A percentile compares a stretch with the other conserved stretches of the same genome.
phyloP scores from a whole-genome alignment of 2,797 vertebrate species.

The Halcyon leucocephala region DNA sequence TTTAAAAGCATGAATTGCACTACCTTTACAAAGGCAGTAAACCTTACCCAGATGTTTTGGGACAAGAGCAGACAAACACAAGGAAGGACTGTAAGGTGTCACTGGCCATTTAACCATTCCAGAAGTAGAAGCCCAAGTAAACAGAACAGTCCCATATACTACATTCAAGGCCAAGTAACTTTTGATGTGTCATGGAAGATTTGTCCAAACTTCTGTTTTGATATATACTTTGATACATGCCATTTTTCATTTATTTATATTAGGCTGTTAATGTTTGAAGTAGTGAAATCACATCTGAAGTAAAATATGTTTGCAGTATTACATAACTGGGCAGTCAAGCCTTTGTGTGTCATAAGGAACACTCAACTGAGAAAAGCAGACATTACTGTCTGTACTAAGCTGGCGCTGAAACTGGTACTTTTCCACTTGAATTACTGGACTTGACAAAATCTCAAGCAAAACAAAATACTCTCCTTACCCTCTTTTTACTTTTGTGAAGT shows the following conservation, averaged over 20 bases:
- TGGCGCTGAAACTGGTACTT: neutral
- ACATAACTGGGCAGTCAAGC: neutral
- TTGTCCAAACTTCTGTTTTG: neutral
- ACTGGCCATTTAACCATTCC: neutral
- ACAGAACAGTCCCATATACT: neutral
- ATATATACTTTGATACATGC: neutral
- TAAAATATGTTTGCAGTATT: neutral
- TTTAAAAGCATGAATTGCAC: neutral
- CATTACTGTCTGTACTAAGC: neutral
- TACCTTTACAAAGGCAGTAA: neutral
- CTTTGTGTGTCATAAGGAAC: neutral
- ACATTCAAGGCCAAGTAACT: neutral
- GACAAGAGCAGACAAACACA: neutral
- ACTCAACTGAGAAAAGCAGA: neutral
- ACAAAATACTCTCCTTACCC: constrained; percentile 84
- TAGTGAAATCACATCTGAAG: neutral
- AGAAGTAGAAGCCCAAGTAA: neutral
- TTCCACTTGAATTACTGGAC: neutral
- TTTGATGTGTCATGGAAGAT: neutral
- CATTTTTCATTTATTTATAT: neutral
- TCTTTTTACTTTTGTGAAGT: constrained; percentile 99
- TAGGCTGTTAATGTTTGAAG: neutral
- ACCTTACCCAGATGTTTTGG: neutral
- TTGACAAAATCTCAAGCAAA: neutral
- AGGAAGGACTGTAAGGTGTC: neutral